phyloP scores from a whole-genome alignment of 2,113 vertebrate species.

The Podarcis raffonei region DNA sequence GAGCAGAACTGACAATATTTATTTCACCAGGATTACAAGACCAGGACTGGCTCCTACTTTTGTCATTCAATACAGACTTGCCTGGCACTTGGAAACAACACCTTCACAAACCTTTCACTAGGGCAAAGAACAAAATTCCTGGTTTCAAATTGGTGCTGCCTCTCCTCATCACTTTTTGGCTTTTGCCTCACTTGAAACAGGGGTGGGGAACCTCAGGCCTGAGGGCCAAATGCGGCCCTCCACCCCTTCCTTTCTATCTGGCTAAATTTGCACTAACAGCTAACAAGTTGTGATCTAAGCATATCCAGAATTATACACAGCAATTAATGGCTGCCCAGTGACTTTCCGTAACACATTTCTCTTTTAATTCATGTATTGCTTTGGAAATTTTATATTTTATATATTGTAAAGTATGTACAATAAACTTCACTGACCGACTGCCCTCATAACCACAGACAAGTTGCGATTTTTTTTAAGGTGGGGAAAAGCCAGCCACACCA shows the following conservation, averaged over 20 bases:
- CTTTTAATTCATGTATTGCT: no score
- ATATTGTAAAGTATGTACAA: no score
- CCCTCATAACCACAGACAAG: neutral
- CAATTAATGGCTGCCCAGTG: no score
- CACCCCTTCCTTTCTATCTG: no score
- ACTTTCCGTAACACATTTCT: no score
- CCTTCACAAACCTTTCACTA: no score
- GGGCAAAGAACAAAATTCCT: neutral
- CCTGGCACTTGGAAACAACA: neutral
- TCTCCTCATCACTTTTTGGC: neutral
- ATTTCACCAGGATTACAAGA: neutral
- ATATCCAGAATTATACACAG: no score
- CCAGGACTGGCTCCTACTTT: neutral
- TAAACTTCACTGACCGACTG: neutral
- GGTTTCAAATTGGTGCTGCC: neutral
- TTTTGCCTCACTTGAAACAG: neutral
- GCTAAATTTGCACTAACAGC: no score
- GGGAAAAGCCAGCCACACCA: neutral
- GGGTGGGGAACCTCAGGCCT: no score
- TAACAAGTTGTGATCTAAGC: no score
- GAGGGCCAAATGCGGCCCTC: no score
- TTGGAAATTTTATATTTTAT: no score
- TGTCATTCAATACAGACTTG: neutral
- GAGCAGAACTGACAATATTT: neutral
- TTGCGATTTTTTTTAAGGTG: neutral